Evolutionary conservation across 1,140 invertebrate species (phyloP).

Genomic region (Drosophila ananassae): DNA sequence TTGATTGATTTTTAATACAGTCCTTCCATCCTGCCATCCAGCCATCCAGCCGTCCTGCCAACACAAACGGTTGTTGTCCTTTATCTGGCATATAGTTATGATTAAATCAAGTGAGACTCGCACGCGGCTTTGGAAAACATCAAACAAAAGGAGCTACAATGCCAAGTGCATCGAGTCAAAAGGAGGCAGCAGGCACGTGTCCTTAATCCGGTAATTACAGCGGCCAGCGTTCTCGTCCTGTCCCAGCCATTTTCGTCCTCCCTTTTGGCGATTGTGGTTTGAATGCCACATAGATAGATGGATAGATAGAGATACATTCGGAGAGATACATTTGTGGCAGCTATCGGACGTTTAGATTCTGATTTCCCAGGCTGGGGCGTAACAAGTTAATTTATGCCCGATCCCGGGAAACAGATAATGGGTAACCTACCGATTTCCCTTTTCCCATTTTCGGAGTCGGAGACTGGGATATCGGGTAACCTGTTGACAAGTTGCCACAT

Average conservation of each 20-base stretch:
- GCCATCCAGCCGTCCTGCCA: no score
- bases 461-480: constrained; percentile 31
- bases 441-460: constrained; percentile 19
- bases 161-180: constrained; percentile 76
- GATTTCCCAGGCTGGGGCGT: constrained; percentile 61
- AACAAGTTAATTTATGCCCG: constrained; percentile 80
- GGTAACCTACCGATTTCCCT: constrained; percentile 48
- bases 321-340: constrained; percentile 17
- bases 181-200: constrained; percentile 77
- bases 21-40: background rate
- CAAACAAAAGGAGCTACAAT: constrained; percentile 52
- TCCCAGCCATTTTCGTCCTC: background rate
- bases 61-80: constrained; percentile 50
- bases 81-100: constrained; percentile 64
- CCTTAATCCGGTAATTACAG: constrained; percentile 80
- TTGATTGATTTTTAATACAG: constrained; percentile 79
- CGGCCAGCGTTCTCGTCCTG: constrained; percentile 22
- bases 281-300: constrained; percentile 20
- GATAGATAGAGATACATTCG: constrained; percentile 18
- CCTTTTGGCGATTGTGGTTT: constrained; percentile 50
- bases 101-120: constrained; percentile 73
- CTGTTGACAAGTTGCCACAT: constrained; percentile 59
- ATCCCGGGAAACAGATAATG: constrained; percentile 53
- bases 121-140: constrained; percentile 59
- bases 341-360: constrained; percentile 27